Base-by-base conservation (phyloP, 2,797 vertebrate species). In the Pristis pectinata region DNA sequence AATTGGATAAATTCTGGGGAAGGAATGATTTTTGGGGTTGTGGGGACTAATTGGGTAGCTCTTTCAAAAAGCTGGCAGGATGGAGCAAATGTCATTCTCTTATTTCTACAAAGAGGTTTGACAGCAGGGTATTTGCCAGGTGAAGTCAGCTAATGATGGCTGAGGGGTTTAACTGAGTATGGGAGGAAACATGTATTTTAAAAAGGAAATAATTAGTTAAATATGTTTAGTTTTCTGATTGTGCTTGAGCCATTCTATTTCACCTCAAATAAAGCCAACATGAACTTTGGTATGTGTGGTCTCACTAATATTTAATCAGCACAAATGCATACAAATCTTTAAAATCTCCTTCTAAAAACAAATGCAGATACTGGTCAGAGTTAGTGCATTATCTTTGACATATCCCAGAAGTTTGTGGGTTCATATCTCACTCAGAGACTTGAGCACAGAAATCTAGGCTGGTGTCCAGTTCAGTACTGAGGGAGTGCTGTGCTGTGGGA, bases 181-280 rank as follows among this genome's bases (percentile, higher is more conserved):
- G 17, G 53, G 56, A 64, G 34, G 6, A 56, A 37, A 37, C 15
- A 61, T 59, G 53, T 70, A 70, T 64, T 89, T 89, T 59, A 19
- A 59, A 85, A 64, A 89, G 53, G 13, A 89, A 89, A 89, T 89
- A 89, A 64, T n/a, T 64, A 17, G 59, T 64, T 89, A 89, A 64
- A n/a, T 64, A 5, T 37, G 56, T 64, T 89, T 37, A 15, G 56
- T 85, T 56, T 85, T 85, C 82, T 89, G 85, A 64, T 61, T 64
- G 15, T 22, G 0, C 59, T n/a, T 7, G 30, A 56, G 53, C 27
- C 30, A 0, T n/a, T 22, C n/a, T 22, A 34, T 34, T 37, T 59
- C 56, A 5, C 37, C 30, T 64, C 34, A 37, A 64, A 89, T 64
- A 9, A n/a, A 64, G 37, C 19, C 6, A 7, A 11, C 56, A 30